A percentile compares a stretch with the other conserved stretches of the same genome.
Evolutionary conservation across 2,113 vertebrate species (phyloP).

Genomic region (Coptodon bakossiorum): DNA sequence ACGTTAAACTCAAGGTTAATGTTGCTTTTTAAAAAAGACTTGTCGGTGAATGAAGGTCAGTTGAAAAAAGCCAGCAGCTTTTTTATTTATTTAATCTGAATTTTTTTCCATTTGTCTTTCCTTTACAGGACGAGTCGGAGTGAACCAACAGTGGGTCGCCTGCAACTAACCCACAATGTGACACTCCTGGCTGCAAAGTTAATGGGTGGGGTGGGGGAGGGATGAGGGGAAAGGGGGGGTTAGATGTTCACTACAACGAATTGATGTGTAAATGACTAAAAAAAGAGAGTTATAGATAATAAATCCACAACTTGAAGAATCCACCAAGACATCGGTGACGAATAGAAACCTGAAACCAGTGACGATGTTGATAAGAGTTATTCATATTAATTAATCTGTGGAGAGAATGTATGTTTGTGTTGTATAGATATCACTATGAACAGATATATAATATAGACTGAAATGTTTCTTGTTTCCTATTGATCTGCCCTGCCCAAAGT

Average conservation of each 20-base stretch:
- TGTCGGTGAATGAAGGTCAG: background rate
- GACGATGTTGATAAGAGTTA: conserved; percentile 20
- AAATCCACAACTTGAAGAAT: conserved; percentile 50
- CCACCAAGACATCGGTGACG: background rate
- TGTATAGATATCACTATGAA: conserved; percentile 61
- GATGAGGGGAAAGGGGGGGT: background rate
- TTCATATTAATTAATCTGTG: conserved; percentile 42
- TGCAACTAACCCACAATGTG: conserved; percentile 59
- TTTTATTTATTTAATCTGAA: background rate
- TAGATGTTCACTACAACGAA: conserved; percentile 46
- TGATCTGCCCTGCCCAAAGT: background rate
- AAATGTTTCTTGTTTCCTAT: conserved; percentile 25
- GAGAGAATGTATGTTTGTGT: conserved; percentile 68
- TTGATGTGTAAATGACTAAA: conserved; percentile 44
- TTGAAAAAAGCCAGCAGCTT: background rate
- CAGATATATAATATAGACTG: conserved; percentile 53
- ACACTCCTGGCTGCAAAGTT: conserved; percentile 45
- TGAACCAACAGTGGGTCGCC: conserved; percentile 47
- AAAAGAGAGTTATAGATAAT: conserved; percentile 33
- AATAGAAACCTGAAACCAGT: background rate
- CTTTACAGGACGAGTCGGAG: conserved; percentile 39
- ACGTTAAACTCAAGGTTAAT: background rate
- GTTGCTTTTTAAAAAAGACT: background rate
- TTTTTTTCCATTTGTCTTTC: background rate
- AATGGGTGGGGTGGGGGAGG: background rate